Evolutionary conservation across 1,140 invertebrate genomes (phyloP).

Genomic region (Colletes gigas): DNA sequence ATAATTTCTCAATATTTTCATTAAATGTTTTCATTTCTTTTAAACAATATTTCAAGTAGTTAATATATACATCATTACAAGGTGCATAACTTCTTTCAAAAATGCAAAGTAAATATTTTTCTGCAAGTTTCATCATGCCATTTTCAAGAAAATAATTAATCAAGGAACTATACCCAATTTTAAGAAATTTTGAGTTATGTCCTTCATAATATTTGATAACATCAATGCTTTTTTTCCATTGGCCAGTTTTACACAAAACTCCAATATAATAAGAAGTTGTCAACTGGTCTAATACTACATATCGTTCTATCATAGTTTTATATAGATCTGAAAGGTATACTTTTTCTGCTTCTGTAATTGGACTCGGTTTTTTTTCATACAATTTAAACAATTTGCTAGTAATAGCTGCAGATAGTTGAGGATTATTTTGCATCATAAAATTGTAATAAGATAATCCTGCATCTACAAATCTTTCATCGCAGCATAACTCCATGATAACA

Average conservation of each 20-base stretch:
- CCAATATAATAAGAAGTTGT: constrained; percentile 83
- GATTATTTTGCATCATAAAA: constrained; percentile 80
- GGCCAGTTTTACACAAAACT: constrained; percentile 83
- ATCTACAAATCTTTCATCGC: constrained; percentile 73
- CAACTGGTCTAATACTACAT: constrained; percentile 82
- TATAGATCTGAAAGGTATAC: constrained; percentile 83
- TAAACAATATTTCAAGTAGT: constrained; percentile 79
- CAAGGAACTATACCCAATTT: constrained; percentile 78
- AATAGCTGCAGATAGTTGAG: constrained; percentile 81
- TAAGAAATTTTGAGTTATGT: constrained; percentile 53
- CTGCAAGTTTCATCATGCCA: constrained; percentile 81
- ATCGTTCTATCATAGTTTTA: constrained; percentile 81
- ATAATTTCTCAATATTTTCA: constrained; percentile 79
- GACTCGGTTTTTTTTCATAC: constrained; percentile 71
- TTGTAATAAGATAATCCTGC: constrained; percentile 82
- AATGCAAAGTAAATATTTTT: constrained; percentile 76
- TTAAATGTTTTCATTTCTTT: constrained; percentile 70
- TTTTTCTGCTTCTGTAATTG: constrained; percentile 79
- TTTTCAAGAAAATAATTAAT: constrained; percentile 82
- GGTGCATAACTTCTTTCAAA: constrained; percentile 34
- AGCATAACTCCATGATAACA: constrained; percentile 82
- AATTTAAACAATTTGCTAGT: constrained; percentile 82
- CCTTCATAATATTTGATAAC: constrained; percentile 83
- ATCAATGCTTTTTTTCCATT: constrained; percentile 84
- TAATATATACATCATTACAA: constrained; percentile 69